Evolutionary conservation across 2,113 vertebrate genomes (phyloP), one percentile per base, ranked within the genome.

Genomic region (Silurus asotus): DNA sequence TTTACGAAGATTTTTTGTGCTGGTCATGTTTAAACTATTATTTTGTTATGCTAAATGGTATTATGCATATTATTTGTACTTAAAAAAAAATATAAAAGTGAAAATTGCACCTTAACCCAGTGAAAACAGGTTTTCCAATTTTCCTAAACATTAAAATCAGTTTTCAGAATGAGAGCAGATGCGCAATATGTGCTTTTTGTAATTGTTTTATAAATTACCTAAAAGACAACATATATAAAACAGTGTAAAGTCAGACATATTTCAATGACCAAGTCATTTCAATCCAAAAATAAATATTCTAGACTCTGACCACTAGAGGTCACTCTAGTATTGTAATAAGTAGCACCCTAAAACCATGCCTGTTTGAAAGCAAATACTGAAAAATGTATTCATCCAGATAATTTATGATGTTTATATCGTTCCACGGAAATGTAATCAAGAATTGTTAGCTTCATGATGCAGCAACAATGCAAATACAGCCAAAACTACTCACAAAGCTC

Each of bases 281-380:
- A 75, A 74, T 15, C 7, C 19, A 25, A 45, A 14, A n/a, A 1
- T 37, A 37, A 19, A 58, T 23, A 19, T 51, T 23, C 48, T 11
- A 23, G 3, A 58, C 8, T 11, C 23, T 86, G 48, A 55, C 79
- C 85, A 82, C 85, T 82, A 86, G 85, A 82, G 75, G 85, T 75
- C 85, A 82, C 55, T 19, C 45, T 25, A 2, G 8, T 45, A 4
- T 28, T 80, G 56, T 19, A 61, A 23, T 80, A 28, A 80, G 6
- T 15, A 76, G 13, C 23, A 76, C 23, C 69, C 45, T 20, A 17
- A 72, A 48, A 49, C 20, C 9, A 19, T 19, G 6, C 7, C 51
- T 14, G 2, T 23, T 72, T 10, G 19, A 45, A 45, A 70, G 8
- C 37, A 72, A 45, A 51, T 5, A 10, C 23, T 20, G 4, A 75